phyloP scores from a whole-genome alignment of 2,888 invertebrate genomes.

The Coleophora flavipennella region DNA sequence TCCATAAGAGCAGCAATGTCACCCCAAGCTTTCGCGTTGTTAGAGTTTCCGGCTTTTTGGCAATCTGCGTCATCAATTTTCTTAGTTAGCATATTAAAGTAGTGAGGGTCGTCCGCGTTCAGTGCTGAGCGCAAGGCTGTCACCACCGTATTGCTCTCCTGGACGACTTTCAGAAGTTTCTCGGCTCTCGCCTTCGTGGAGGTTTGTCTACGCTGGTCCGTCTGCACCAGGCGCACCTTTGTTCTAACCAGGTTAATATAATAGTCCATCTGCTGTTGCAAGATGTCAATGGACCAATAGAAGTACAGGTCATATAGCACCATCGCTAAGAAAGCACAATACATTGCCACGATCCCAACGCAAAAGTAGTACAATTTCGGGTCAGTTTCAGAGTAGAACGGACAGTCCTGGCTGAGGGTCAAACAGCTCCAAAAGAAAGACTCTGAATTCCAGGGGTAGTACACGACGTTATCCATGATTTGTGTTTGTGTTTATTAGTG shows the following conservation, averaged over 20 bases:
- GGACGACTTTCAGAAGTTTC: conserved; percentile 36
- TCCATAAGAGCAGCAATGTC: conserved; percentile 20
- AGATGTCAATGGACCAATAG: conserved; percentile 42
- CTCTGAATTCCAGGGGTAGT: conserved; percentile 1
- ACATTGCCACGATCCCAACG: conserved; percentile 33
- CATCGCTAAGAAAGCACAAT: conserved; percentile 34
- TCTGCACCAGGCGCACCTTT: conserved; percentile 39
- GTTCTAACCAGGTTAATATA: conserved; percentile 37
- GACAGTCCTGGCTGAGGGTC: conserved; percentile 41
- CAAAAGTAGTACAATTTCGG: conserved; percentile 45
- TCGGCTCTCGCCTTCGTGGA: conserved; percentile 40
- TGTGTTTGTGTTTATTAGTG: no score
- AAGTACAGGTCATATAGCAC: conserved; percentile 43
- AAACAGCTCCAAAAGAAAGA: conserved; percentile 55
- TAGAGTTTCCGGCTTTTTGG: background rate
- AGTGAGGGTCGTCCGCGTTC: conserved; percentile 13
- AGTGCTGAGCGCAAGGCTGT: conserved; percentile 30
- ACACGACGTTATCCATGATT: no score
- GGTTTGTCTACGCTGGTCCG: conserved; percentile 36
- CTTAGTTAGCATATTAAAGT: conserved; percentile 17
- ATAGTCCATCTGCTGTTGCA: conserved; percentile 38
- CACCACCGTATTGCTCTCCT: conserved; percentile 32
- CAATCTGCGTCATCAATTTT: conserved; percentile 3
- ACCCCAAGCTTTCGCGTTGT: conserved; percentile 18
- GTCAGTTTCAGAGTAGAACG: conserved; percentile 35